Conservation (phyloP, 2,888 invertebrate species). For the Silvanus unidentatus region DNA sequence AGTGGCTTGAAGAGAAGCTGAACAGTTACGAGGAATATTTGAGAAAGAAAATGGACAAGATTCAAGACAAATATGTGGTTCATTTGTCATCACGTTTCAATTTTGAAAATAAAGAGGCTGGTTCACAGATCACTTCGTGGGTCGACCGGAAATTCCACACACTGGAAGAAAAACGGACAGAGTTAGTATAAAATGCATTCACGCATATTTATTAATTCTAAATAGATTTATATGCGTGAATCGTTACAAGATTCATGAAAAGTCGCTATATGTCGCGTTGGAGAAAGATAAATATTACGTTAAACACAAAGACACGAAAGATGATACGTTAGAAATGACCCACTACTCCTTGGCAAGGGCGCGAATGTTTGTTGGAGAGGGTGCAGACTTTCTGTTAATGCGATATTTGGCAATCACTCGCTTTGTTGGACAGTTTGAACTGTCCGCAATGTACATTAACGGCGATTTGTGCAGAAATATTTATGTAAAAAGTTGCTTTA, state of each 20-base stretch:
- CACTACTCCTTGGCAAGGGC: constrained; percentile 51
- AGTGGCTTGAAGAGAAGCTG: constrained; percentile 26
- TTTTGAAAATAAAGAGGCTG: constrained; percentile 52
- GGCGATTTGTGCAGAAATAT: constrained; percentile 56
- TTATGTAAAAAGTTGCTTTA: constrained; percentile 60
- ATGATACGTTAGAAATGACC: constrained; percentile 46
- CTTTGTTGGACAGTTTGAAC: constrained; percentile 52
- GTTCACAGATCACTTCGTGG: constrained; percentile 56
- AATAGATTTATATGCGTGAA: too few species aligned
- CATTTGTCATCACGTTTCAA: constrained; percentile 57
- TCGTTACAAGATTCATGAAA: too few species aligned
- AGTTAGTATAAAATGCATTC: constrained; percentile 26
- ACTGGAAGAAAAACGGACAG: constrained; percentile 58
- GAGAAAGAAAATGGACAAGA: constrained; percentile 35
- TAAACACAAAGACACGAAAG: constrained; percentile 47
- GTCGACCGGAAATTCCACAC: constrained; percentile 57
- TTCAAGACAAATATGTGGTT: constrained; percentile 52
- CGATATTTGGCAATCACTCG: constrained; percentile 54
- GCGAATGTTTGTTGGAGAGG: constrained; percentile 56
- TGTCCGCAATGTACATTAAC: constrained; percentile 54
- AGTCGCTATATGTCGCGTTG: constrained; percentile 51
- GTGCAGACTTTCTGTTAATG: constrained; percentile 55
- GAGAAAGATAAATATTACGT: constrained; percentile 54
- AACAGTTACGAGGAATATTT: constrained; percentile 28
- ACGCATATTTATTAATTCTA: background rate